These are phyloP conservation scores for Echeneis naucrates DNA, from an alignment of 2,797 vertebrate genomes.

Conservation along the genomic window DNA sequence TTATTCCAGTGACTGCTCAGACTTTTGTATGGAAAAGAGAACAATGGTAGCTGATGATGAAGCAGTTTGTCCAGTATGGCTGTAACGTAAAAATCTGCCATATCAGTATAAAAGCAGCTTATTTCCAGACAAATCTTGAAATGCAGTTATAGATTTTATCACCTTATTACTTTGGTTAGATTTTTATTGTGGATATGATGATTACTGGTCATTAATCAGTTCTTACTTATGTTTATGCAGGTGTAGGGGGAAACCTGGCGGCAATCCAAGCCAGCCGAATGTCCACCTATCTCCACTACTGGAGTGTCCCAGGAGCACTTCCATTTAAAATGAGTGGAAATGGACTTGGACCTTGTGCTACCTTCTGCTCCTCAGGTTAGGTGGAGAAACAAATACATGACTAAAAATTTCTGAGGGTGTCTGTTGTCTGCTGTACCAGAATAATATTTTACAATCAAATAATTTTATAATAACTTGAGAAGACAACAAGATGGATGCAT, in stretches of 20 bases:
- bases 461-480: too few relatives aligned
- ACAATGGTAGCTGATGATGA: constrained; percentile 3
- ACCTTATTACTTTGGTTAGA: neutral
- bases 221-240: constrained; percentile 62
- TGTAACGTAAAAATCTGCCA: neutral
- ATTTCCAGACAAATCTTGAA: constrained; percentile 1
- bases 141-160: neutral
- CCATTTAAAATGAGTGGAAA: constrained; percentile 83
- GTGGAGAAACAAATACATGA: neutral
- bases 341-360: constrained; percentile 85
- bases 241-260: constrained; percentile 91
- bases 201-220: neutral
- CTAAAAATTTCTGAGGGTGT: neutral
- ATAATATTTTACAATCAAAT: too few relatives aligned
- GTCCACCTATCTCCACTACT: constrained; percentile 91
- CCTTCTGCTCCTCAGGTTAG: constrained; percentile 89
- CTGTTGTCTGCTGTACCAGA: too few relatives aligned
- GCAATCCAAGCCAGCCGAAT: constrained; percentile 93
- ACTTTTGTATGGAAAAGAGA: neutral
- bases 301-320: constrained; percentile 87
- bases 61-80: neutral
- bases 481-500: too few relatives aligned
- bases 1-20: constrained; percentile 5
- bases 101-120: neutral
- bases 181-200: neutral